Evolutionary conservation across 1,140 invertebrate species (phyloP), one percentile per base, ranked within the genome.

Genomic region (Kradibia gibbosae): DNA sequence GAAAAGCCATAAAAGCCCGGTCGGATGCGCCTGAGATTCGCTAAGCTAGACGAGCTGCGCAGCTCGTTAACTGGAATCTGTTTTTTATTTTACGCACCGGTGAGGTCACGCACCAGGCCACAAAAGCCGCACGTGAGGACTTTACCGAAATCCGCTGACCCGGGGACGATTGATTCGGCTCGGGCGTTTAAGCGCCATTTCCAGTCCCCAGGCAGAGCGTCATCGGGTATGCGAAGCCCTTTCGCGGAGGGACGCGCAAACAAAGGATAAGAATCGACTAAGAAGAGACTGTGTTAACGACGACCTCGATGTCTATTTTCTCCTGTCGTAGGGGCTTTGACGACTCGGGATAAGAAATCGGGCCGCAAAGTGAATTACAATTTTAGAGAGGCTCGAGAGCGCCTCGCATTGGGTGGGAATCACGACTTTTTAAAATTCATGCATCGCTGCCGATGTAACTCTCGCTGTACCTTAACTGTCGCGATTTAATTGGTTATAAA

Each of bases 111-210:
- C 7, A 36, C 77, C 48, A 53, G 39, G 55, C 67, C 78, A 79
- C 78, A 72, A 80, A 74, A 62, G 78, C 28, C 11, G 73, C 73
- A 75, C 80, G 80, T 81, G 80, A 81, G 60, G 5, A 67, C 73
- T 50, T 75, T 81, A 81, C 80, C 80, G 80, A 81, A 81, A 81
- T 73, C 78, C 25, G 5, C 36, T 22, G 0, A 15, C 28, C 22
- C 67, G 42, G 7, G 42, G 36, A 42, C 72, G 80, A 81, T 81
- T 76, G 80, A 81, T 81, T 81, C 73, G 60, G 45, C 28, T 13
- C 31, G 25, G 42, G 39, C 20, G 13, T 4, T 81, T 81, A 75
- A 75, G 60, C 36, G 60, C 62, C 80, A 76, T 81, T 81, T 28
- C 80, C 62, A 81, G 75, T 81, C 80, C 60, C 57, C 7, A 25